Base-by-base conservation (phyloP, 1,140 invertebrate genomes). In the Battus philenor region DNA sequence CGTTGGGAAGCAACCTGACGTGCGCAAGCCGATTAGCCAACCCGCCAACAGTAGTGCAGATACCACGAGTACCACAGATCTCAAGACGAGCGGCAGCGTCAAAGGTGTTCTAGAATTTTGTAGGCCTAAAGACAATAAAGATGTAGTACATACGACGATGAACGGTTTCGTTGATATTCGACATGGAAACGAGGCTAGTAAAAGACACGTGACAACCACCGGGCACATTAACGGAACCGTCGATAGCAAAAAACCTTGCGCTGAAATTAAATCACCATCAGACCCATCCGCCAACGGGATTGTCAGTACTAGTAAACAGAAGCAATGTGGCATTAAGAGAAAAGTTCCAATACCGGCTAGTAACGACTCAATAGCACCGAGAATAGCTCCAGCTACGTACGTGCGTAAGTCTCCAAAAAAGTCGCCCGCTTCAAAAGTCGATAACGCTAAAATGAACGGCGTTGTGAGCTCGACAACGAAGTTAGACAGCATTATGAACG, bases 401-500 rank as follows among this genome's bases (percentile, higher is more conserved):
- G 49, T 54, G 7, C 62, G 32, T 50, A 59, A 68, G 26, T 60
- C 62, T 17, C 61, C 65, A 11, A 84, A 76, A 58, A 81, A 74
- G 49, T 18, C 45, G 11, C 34, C 48, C 4, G 17, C 43, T 16
- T 8, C 49, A 8, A 81, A 74, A 59, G 17, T 59, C 3, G 80
- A 81, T 31, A 34, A 54, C 5, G 50, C 50, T 8, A 72, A 62
- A 61, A 53, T 66, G 16, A 80, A 80, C 34, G 74, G 70, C 22
- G 48, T 78, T 11, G 75, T 80, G 13, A 79, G 72, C 32, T 78
- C 78, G 11, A 82, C 78, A n/a, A 79, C 80, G 16, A 82, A 77
- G 46, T 27, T 85, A 50, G 81, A 85, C 45, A 79, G 67, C 36
- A 72, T 67, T 61, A 85, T 85, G 77, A 82, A 82, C 50, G 77